Conservation (phyloP, 1,140 invertebrate species). For the Pristionchus pacificus region DNA sequence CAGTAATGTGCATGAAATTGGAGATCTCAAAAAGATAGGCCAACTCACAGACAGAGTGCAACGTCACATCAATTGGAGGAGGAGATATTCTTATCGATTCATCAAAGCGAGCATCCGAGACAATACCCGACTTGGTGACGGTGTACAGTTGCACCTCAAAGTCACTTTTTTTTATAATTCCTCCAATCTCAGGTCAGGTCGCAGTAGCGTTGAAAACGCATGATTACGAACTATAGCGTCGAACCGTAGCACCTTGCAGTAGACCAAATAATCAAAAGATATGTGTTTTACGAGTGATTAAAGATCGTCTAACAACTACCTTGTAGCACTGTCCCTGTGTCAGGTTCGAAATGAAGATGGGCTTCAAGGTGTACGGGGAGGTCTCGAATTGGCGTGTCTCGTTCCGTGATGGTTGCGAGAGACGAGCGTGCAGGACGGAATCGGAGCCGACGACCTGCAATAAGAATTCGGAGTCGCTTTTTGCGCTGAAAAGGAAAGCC, state of each 20-base stretch:
- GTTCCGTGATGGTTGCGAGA: slow-evolving; percentile 31
- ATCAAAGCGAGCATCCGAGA: slow-evolving; percentile 47
- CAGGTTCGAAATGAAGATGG: slow-evolving; percentile 40
- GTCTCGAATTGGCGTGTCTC: slow-evolving; percentile 41
- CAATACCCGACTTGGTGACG: slow-evolving; percentile 53
- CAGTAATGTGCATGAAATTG: too few species aligned
- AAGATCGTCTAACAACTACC: too few species aligned
- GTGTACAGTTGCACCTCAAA: slow-evolving; percentile 47
- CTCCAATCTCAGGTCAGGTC: too few species aligned
- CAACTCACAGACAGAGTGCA: slow-evolving; percentile 16
- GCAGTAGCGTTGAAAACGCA: too few species aligned
- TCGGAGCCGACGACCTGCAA: slow-evolving; percentile 43
- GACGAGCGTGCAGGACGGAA: slow-evolving; percentile 46
- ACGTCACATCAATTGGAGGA: slow-evolving; percentile 41
- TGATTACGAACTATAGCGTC: too few species aligned
- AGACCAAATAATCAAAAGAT: too few species aligned
- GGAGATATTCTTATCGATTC: slow-evolving; percentile 42
- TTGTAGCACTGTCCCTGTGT: slow-evolving; percentile 50
- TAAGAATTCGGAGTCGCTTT: not conserved
- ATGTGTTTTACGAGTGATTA: too few species aligned
- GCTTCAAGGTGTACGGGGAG: slow-evolving; percentile 29
- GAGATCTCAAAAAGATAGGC: too few species aligned
- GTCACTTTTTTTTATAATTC: too few species aligned
- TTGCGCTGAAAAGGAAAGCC: not conserved
- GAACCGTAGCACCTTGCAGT: too few species aligned